A percentile compares a stretch with the other conserved stretches of the same genome.
phyloP scores from a whole-genome alignment of 2,888 invertebrate species.

The Strigamia maritima region DNA sequence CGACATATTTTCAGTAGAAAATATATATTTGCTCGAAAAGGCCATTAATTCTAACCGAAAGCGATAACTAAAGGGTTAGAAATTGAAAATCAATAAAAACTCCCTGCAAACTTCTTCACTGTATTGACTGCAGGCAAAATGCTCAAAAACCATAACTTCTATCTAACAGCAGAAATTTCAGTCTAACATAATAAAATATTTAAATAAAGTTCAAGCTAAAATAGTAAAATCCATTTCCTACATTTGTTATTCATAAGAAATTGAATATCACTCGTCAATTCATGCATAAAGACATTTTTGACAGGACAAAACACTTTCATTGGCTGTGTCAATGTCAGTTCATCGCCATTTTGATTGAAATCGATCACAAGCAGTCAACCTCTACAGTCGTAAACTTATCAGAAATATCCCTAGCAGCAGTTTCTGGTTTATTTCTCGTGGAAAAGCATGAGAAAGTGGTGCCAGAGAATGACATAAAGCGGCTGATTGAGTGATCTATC shows the following conservation, averaged over 20 bases:
- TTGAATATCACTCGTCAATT: neutral
- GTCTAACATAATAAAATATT: neutral
- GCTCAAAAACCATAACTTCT: neutral
- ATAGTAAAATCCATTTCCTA: neutral
- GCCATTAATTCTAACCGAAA: neutral
- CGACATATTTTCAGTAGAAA: neutral
- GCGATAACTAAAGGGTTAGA: constrained; percentile 15
- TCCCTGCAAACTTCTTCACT: neutral
- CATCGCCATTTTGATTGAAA: constrained; percentile 13
- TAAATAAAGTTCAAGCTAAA: no score
- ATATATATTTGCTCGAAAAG: neutral
- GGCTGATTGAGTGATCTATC: constrained; percentile 41
- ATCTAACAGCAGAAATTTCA: neutral
- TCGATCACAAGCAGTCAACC: constrained; percentile 6
- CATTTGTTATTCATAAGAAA: neutral
- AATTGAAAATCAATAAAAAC: constrained; percentile 25
- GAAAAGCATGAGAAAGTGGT: neutral
- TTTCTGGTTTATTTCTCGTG: neutral
- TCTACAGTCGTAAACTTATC: constrained; percentile 3
- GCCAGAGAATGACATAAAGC: constrained; percentile 38
- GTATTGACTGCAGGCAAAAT: neutral
- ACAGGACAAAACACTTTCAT: neutral
- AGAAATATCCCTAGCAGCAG: neutral
- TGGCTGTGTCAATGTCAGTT: neutral
- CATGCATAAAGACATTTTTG: neutral